Base-by-base conservation (phyloP, 2,113 vertebrate genomes). In the Cyphomyrus plagiostoma region DNA sequence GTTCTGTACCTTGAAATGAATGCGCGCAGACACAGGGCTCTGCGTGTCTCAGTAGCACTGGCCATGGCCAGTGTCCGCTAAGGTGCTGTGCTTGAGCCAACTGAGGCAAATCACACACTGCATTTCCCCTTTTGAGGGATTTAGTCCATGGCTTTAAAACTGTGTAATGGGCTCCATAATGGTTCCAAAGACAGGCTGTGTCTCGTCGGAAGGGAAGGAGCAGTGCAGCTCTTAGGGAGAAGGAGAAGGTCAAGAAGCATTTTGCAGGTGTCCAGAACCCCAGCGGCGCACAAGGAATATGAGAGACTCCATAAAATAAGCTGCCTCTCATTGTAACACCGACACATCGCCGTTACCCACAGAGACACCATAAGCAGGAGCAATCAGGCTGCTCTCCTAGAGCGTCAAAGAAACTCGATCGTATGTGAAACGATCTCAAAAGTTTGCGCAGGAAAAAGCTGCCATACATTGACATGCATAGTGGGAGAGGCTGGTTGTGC, bases 1-100 rank as follows among this genome's bases (percentile, higher is more conserved):
- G 91, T 94, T 95, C 95, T 96, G 94, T 94, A 95, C 95, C 93
- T 94, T 91, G 92, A 93, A 94, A 93, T 93, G 94, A 94, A 94
- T 93, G 93, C 94, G 93, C 91, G 92, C 94, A 92, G 94, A 94
- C 92, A 92, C 92, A 90, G 90, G 91, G 21, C 48, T 49, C 35
- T 39, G 26, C 46, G 42, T 86, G 82, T 58, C 48, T 56, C 83
- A 10, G 49, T 74, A 39, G 48, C 46, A 11, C 45, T 17, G 53
- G 30, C 21, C 42, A 48, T 21, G 62, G 35, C 17, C 9, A 39
- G 11, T 42, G 62, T 30, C 70, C 13, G 53, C 49, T 39, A 23
- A 88, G 42, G 15, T 21, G n/a, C 46, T 21, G 21, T 13, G 21
- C 89, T 58, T 87, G 48, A 90, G 89, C 86, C 86, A 30, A 30